phyloP scores from a whole-genome alignment of 2,797 vertebrate genomes.

The Margarornis squamiger region DNA sequence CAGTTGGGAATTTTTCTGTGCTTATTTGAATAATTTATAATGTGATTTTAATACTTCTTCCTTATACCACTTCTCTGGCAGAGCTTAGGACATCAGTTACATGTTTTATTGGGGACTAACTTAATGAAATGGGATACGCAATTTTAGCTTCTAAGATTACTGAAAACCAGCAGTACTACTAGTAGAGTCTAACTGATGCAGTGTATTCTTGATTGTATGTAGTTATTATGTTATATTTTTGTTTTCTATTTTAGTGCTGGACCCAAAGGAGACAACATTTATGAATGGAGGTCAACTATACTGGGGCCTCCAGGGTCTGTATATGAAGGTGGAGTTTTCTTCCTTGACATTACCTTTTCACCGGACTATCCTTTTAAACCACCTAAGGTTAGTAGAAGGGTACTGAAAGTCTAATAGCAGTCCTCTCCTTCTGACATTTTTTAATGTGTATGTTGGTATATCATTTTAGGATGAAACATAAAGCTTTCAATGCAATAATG shows the following conservation, averaged over 20 bases:
- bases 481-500: background rate
- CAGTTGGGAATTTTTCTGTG: background rate
- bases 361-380: conserved; percentile 86
- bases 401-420: background rate
- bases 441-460: background rate
- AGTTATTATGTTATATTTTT: conserved; percentile 63
- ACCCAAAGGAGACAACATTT: conserved; percentile 88
- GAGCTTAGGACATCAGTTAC: background rate
- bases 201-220: conserved; percentile 7
- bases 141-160: background rate
- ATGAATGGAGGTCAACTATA: conserved; percentile 87
- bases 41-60: conserved; percentile 23
- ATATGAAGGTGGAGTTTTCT: conserved; percentile 86
- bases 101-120: background rate
- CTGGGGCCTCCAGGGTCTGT: conserved; percentile 85
- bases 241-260: conserved; percentile 82
- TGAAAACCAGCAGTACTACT: background rate
- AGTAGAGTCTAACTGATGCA: background rate
- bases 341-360: conserved; percentile 86
- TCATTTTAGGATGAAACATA: background rate
- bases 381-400: conserved; percentile 82
- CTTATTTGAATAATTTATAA: conserved; percentile 49
- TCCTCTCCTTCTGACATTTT: conserved; percentile 4
- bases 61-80: background rate
- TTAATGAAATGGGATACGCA: background rate